Evolutionary conservation across 2,113 vertebrate species (phyloP).

Genomic region (Oreocharis arfaki): DNA sequence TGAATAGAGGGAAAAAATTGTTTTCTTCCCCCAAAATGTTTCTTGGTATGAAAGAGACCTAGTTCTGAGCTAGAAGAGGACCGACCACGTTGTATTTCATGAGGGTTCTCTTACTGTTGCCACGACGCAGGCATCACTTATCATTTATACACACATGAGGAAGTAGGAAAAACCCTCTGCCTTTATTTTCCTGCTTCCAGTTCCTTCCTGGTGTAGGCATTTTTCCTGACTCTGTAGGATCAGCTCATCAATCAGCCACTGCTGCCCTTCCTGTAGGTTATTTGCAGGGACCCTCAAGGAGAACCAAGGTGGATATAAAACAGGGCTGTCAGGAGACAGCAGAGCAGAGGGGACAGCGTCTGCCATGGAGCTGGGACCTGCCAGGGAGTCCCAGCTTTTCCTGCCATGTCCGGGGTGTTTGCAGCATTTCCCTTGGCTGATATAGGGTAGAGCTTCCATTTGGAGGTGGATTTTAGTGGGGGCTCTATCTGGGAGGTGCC

Average conservation of each 20-base stretch:
- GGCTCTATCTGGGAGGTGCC: neutral
- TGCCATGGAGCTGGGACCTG: neutral
- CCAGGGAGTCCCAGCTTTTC: neutral
- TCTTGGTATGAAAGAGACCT: neutral
- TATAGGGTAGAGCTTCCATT: neutral
- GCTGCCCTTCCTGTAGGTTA: neutral
- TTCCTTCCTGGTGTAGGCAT: neutral
- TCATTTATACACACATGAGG: neutral
- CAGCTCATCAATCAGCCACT: neutral
- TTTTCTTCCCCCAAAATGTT: neutral
- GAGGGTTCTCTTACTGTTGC: neutral
- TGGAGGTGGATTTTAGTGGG: neutral
- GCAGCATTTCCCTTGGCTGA: neutral
- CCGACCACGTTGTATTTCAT: neutral
- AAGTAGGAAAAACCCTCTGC: neutral
- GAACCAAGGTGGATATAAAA: neutral
- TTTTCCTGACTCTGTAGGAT: neutral
- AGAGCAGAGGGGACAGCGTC: neutral
- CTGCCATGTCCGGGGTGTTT: neutral
- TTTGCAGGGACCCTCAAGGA: neutral
- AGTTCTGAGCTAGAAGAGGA: neutral
- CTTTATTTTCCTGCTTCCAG: neutral
- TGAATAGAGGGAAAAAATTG: neutral
- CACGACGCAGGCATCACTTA: neutral
- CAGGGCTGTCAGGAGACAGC: neutral